These are phyloP conservation scores for Petrocephalus microphthalmus DNA, from an alignment of 2,113 vertebrate genomes.

Conservation along the genomic window DNA sequence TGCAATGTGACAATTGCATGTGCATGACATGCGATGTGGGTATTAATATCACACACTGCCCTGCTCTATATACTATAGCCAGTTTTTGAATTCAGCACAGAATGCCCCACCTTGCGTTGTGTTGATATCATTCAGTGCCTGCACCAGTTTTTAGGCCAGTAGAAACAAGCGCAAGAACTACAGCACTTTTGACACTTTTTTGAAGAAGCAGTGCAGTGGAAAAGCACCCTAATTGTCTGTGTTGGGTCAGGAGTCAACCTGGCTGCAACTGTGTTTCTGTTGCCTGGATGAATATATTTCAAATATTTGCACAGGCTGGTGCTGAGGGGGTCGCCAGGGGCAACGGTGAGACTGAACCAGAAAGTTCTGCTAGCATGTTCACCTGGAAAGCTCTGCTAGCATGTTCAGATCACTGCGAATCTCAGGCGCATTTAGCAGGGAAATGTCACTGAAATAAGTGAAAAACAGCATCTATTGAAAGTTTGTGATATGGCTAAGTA, in stretches of 20 bases:
- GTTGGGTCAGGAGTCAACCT: conserved; percentile 9
- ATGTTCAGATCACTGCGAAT: neutral
- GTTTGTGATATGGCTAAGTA: neutral
- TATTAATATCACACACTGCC: neutral
- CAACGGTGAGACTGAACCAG: neutral
- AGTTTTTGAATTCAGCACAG: neutral
- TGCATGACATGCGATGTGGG: neutral
- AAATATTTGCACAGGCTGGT: neutral
- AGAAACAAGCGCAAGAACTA: neutral
- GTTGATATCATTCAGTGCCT: neutral
- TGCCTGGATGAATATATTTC: neutral
- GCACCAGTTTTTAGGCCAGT: neutral
- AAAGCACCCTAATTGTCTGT: conserved; percentile 6
- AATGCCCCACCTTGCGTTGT: neutral
- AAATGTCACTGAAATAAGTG: neutral
- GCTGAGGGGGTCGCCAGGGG: no score
- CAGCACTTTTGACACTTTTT: neutral
- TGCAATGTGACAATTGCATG: neutral
- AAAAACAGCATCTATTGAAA: neutral
- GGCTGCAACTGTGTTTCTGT: conserved; percentile 15
- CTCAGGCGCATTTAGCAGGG: neutral
- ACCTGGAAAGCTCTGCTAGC: neutral
- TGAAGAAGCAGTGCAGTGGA: neutral
- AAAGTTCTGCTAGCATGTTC: neutral
- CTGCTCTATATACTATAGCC: neutral